Base-by-base conservation (phyloP, 2,113 vertebrate genomes). In the Eptesicus fuscus region DNA sequence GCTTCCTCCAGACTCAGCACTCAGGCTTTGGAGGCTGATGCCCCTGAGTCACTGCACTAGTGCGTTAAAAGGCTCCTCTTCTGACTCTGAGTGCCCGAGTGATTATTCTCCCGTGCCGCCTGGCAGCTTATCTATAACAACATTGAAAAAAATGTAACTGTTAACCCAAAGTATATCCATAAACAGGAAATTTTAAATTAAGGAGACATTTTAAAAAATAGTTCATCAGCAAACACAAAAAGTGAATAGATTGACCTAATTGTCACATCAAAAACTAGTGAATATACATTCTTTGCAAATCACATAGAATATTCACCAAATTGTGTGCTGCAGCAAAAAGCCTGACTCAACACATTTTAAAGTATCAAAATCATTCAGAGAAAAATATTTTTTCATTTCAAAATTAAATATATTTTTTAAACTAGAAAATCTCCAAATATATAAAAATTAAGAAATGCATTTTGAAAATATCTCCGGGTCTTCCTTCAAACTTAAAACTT, bases 171-270 rank as follows among this genome's bases (percentile, higher is more conserved):
- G 73, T n/a, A 44, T 56, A 84, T 37, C 13, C 35, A 65, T 53
- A 47, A 93, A n/a, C 11, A 65, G 3, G 79, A 30, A 80, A 63
- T 32, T 49, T 25, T n/a, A 69, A 95, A 95, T n/a, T n/a, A n/a
- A 90, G 25, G 76, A 87, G 76, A 44, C 4, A 49, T 95, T 93
- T 90, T 61, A 59, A 76, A 69, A 90, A 95, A 83, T 77, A 90
- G 11, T 76, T 74, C n/a, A 69, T 42, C 44, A 77, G 22, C 2
- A 90, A 92, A 91, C 67, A 70, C 28, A 87, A 70, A 87, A 87
- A 77, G 44, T 65, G 9, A 73, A 47, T 69, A 53, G 40, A 22
- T 25, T 40, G 77, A 88, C 56, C 80, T 67, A 67, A 67, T 37
- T 67, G 40, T 10, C 25, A 67, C 9, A 76, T 77, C 59, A 37